phyloP scores from a whole-genome alignment of 2,888 invertebrate species.

The Euzetes globulus region DNA sequence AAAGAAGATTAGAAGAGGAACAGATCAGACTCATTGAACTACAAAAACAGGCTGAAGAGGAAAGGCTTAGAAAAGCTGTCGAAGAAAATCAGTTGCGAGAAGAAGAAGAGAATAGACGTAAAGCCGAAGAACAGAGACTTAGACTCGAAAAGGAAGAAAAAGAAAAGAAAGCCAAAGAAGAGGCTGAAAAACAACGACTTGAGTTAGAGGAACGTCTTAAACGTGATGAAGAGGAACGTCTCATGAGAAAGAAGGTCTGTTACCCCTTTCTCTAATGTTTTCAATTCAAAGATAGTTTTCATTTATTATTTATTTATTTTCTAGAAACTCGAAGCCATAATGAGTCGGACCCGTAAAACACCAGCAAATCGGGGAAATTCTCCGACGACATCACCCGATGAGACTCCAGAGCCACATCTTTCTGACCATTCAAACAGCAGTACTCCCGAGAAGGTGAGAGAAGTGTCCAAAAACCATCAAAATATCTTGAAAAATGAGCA shows the following conservation, averaged over 20 bases:
- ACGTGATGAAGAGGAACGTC: conserved; percentile 79
- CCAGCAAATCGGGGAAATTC: background rate
- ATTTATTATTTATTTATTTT: background rate
- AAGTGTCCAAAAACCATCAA: conserved; percentile 10
- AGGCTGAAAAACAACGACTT: conserved; percentile 57
- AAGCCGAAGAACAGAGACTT: conserved; percentile 39
- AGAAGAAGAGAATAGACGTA: conserved; percentile 38
- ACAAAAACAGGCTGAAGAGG: conserved; percentile 73
- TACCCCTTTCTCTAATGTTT: conserved; percentile 25
- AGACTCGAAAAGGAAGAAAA: conserved; percentile 40
- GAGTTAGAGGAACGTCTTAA: conserved; percentile 59
- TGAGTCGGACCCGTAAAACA: conserved; percentile 67
- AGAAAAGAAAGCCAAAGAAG: conserved; percentile 67
- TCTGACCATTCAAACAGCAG: background rate
- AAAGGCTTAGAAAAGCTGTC: conserved; percentile 73
- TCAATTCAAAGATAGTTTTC: background rate
- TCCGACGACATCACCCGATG: background rate
- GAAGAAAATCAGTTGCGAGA: conserved; percentile 47
- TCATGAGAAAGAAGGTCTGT: conserved; percentile 65
- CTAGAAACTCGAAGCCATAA: conserved; percentile 75
- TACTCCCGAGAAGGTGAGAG: background rate
- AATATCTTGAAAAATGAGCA: conserved; percentile 1
- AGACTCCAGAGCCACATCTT: background rate
- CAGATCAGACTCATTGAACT: conserved; percentile 56
- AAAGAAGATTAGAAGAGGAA: conserved; percentile 70